Evolutionary conservation across 2,797 vertebrate species (phyloP), one percentile per base, ranked within the genome.

Genomic region (Selene dorsalis): DNA sequence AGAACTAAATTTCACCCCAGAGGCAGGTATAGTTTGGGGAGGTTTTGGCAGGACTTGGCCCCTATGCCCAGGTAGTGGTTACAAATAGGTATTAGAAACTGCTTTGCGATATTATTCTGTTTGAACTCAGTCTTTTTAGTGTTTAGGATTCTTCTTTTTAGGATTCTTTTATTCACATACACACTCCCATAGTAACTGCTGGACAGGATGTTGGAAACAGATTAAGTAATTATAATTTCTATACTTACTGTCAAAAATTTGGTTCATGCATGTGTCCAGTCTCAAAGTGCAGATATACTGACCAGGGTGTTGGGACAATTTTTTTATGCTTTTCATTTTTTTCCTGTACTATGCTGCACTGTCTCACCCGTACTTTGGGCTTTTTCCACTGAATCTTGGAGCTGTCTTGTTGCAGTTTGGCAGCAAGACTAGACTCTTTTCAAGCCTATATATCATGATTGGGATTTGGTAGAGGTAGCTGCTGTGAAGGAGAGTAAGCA

Each of bases 371-470:
- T 69, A 63, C 30, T 66, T 60, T 71, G 70, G 65, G 50, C n/a
- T n/a, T 59, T 7, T 70, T 76, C 63, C 75, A 75, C 45, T 57
- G 6, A 26, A 30, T 77, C 62, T 72, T 61, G 2, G 48, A 62
- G n/a, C 22, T 0, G 26, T 65, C 58, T 79, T 81, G 67, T 71
- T 77, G 59, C 17, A 57, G 57, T 84, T 82, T 89, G 86, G 77
- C 79, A 78, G 22, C 35, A 43, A 45, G 17, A 53, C 4, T 9
- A 18, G 66, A 18, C 38, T 58, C 35, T 65, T 55, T 73, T 62
- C 39, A 38, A 30, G 43, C 62, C 38, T 75, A 56, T 80, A 41
- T 75, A 78, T 83, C 75, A 69, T 60, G 52, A 76, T 57, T 65
- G 53, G 39, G 56, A 8, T 69, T 81, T 84, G 81, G 79, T 83